phyloP scores from a whole-genome alignment of 2,888 invertebrate genomes.

The Pasiphila rectangulata region DNA sequence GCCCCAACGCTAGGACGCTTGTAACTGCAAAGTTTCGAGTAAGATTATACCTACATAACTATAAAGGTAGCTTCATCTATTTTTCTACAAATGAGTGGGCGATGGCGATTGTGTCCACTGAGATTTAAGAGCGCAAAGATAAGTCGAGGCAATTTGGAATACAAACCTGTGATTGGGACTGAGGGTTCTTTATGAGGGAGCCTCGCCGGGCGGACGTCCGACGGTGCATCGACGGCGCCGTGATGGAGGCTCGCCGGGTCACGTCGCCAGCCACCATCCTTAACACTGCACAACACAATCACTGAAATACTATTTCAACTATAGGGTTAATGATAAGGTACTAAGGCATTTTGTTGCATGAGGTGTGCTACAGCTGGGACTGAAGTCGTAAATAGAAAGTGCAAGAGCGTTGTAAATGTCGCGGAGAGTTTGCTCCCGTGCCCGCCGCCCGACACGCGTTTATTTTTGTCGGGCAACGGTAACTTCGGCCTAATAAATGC shows the following conservation, averaged over 20 bases:
- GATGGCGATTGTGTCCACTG: slow-evolving; percentile 11
- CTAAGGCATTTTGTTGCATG: slow-evolving; percentile 15
- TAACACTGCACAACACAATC: slow-evolving; percentile 38
- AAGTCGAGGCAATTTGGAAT: slow-evolving; percentile 10
- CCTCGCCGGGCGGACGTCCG: slow-evolving; percentile 81
- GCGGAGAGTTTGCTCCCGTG: slow-evolving; percentile 41
- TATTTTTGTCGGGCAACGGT: slow-evolving; percentile 60
- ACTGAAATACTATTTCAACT: neutral
- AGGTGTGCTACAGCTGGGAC: slow-evolving; percentile 40
- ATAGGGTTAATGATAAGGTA: neutral
- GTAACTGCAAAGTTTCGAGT: neutral
- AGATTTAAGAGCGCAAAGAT: slow-evolving; percentile 18
- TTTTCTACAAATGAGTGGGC: slow-evolving; percentile 6
- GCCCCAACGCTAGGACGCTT: too few species aligned
- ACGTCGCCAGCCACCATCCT: slow-evolving; percentile 76
- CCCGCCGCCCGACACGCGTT: slow-evolving; percentile 42
- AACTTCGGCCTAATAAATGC: slow-evolving; percentile 57
- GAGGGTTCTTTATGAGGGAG: slow-evolving; percentile 79
- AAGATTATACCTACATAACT: neutral
- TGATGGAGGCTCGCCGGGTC: slow-evolving; percentile 75
- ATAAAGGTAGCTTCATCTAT: neutral
- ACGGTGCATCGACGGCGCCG: slow-evolving; percentile 76
- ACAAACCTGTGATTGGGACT: slow-evolving; percentile 73
- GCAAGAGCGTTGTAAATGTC: slow-evolving; percentile 69
- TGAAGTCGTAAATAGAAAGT: slow-evolving; percentile 68